Base-by-base conservation (phyloP, 1,140 invertebrate species). In the Caenorhabditis brenneri region DNA sequence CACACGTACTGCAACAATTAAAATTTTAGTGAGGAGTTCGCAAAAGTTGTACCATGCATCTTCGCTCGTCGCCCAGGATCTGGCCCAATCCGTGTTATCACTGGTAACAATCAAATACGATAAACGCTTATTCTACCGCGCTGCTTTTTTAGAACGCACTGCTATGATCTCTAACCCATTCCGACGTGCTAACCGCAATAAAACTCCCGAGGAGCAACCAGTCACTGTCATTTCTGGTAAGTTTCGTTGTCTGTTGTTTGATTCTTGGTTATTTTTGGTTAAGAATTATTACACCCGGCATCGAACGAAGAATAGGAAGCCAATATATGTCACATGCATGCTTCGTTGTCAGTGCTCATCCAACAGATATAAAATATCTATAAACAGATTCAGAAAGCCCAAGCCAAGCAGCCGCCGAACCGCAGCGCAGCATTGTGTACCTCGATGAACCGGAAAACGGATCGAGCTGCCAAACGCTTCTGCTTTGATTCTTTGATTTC, bases 11-110 rank as follows among this genome's bases (percentile, higher is more conserved):
- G n/a, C n/a, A n/a, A n/a, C n/a, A 69, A 65, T 22, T 19, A 42
- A 15, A 22, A 53, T 81, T 81, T 80, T 60, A 83, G 88, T 27
- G 87, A 89, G 49, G 86, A 85, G 16, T 88, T 88, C 46, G 53
- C 87, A n/a, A 74, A 82, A 81, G 88, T 82, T 6, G 82, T 88
- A 53, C 88, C 88, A 42, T 74, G 81, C 27, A 39, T 88, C 1
- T 36, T 51, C 31, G 83, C 84, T n/a, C 27, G 74, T 51, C 39
- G 39, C n/a, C 36, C 46, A 3, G 48, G 82, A 33, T 10, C 78
- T 12, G 58, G 55, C 24, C 58, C 81, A 9, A 48, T 82, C 36
- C 55, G 79, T 6, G 53, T 85, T n/a, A 65, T 83, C 36, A 83
- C 82, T 46, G 82, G 82, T 83, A 80, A 49, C 29, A 49, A 10